These are phyloP conservation scores for Galagoides demidoff DNA, from an alignment of 2,797 vertebrate species.

Conservation along the genomic window DNA sequence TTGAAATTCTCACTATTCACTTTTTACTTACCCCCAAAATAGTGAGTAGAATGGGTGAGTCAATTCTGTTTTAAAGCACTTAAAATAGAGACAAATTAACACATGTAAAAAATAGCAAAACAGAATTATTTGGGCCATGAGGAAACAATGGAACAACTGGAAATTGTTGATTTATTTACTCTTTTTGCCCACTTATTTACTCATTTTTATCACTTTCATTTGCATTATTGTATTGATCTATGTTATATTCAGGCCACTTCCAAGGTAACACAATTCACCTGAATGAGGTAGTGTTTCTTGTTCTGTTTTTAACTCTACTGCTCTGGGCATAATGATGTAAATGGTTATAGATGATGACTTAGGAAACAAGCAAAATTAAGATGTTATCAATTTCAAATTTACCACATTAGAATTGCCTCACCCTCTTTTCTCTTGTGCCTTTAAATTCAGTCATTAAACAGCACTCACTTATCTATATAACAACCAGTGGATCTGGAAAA, in stretches of 20 bases:
- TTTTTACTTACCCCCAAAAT: not conserved
- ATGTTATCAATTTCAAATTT: not conserved
- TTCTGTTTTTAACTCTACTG: not conserved
- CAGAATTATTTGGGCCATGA: not conserved
- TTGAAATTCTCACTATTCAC: not conserved
- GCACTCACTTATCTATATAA: not conserved
- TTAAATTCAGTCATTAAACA: not conserved
- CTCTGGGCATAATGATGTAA: not conserved
- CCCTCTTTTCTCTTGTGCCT: not conserved
- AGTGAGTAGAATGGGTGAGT: not conserved
- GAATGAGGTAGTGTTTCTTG: not conserved
- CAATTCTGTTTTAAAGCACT: not conserved
- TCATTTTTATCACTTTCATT: not conserved
- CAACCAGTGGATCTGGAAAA: not conserved
- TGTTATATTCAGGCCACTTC: not conserved
- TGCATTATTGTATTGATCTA: not conserved
- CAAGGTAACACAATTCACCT: not conserved
- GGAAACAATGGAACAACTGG: not conserved
- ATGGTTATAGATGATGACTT: not conserved
- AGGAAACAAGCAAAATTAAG: not conserved
- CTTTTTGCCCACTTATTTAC: not conserved
- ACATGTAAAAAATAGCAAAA: not conserved
- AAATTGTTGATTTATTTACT: not conserved
- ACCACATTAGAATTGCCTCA: not conserved
- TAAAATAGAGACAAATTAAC: not conserved